phyloP scores from a whole-genome alignment of 2,888 invertebrate genomes.

The Platycheirus rosarum region DNA sequence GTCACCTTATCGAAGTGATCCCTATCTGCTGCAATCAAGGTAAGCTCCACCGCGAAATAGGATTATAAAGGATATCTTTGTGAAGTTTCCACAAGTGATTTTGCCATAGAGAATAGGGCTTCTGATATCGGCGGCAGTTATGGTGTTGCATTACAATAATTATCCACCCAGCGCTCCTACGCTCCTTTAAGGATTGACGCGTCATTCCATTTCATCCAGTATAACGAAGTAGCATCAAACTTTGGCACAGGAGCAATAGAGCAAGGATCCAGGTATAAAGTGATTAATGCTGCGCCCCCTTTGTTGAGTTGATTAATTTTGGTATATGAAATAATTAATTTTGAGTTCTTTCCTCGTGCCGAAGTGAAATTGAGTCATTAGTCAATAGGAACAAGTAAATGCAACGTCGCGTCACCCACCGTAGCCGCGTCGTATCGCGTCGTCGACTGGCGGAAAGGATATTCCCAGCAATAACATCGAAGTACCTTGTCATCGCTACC shows the following conservation, averaged over 20 bases:
- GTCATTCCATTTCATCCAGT: conserved; percentile 23
- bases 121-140: background rate
- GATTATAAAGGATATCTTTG: conserved; percentile 59
- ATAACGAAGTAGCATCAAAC: background rate
- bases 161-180: background rate
- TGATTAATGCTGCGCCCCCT: conserved; percentile 65
- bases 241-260: conserved; percentile 20
- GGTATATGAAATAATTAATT: conserved; percentile 74
- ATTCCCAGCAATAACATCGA: background rate
- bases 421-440: conserved; percentile 15
- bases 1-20: conserved; percentile 53
- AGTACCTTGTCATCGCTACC: conserved; percentile 13
- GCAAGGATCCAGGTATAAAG: conserved; percentile 54
- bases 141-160: conserved; percentile 54
- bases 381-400: conserved; percentile 69
- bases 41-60: conserved; percentile 49
- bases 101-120: conserved; percentile 33
- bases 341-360: conserved; percentile 67
- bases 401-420: conserved; percentile 44
- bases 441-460: background rate
- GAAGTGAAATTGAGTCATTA: conserved; percentile 73
- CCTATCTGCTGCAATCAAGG: conserved; percentile 56
- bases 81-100: conserved; percentile 68
- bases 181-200: conserved; percentile 24
- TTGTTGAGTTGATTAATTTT: conserved; percentile 74